Percentiles rank a stretch among this genome's conserved stretches.
phyloP scores from a whole-genome alignment of 2,797 vertebrate species.

The Cheirogaleus major region DNA sequence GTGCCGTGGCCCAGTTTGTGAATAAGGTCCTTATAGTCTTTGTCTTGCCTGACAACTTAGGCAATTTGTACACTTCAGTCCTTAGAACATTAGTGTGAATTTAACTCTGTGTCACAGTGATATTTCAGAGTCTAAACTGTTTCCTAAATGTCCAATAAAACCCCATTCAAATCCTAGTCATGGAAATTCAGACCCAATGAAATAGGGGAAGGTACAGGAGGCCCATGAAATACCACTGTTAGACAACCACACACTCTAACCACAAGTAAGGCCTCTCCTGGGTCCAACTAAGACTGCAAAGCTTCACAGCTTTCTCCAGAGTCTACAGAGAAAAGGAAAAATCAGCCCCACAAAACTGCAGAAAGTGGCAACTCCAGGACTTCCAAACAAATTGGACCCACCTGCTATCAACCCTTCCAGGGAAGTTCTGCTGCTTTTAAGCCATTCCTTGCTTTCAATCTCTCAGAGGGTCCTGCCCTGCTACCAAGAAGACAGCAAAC shows the following conservation, averaged over 20 bases:
- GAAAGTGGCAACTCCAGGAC: not conserved
- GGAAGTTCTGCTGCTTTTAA: not conserved
- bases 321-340: not conserved
- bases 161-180: not conserved
- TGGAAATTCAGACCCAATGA: not conserved
- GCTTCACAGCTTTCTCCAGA: not conserved
- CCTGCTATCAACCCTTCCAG: not conserved
- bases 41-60: not conserved
- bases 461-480: not conserved
- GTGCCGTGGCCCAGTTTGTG: not conserved
- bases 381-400: not conserved
- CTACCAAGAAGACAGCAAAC: not conserved
- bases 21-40: not conserved
- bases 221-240: not conserved
- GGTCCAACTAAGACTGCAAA: not conserved
- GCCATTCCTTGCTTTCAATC: not conserved
- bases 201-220: not conserved
- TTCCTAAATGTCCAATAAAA: constrained; percentile 19
- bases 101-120: not conserved
- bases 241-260: not conserved
- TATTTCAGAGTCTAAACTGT: constrained; percentile 13
- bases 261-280: not conserved
- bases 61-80: not conserved
- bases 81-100: constrained; percentile 14
- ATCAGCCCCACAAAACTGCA: not conserved